Evolutionary conservation across 2,113 vertebrate species (phyloP).

Genomic region (Okapia johnstoni): DNA sequence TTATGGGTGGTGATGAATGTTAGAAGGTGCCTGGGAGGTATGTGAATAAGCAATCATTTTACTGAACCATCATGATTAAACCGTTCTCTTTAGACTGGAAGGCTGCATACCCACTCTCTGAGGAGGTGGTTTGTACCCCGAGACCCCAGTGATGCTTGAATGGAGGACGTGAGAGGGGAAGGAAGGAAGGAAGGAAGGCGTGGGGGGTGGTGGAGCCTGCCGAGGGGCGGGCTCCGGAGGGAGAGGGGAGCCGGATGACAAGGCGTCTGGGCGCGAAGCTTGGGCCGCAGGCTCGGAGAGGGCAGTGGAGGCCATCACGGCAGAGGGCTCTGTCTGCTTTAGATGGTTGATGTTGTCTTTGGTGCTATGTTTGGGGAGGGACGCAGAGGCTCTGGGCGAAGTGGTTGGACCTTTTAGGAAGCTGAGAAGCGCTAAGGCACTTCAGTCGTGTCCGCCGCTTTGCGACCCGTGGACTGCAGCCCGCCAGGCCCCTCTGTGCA

Average conservation of each 20-base stretch:
- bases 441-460: neutral
- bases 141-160: neutral
- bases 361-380: neutral
- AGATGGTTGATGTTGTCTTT: neutral
- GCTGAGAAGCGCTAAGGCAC: neutral
- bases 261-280: rapidly evolving
- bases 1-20: neutral
- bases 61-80: neutral
- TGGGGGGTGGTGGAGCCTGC: neutral
- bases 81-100: neutral
- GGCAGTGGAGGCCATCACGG: too few relatives aligned
- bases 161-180: neutral
- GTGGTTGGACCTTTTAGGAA: neutral
- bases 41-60: neutral
- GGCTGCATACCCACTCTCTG: neutral
- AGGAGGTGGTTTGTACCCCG: neutral
- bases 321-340: neutral
- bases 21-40: neutral
- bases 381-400: too few relatives aligned
- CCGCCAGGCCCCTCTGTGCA: neutral
- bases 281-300: rapidly evolving
- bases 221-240: neutral
- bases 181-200: too few relatives aligned
- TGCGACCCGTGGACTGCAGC: neutral
- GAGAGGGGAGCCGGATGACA: rapidly evolving